Conservation (phyloP, 2,888 invertebrate genomes). For the Platerodrilus igneus region DNA sequence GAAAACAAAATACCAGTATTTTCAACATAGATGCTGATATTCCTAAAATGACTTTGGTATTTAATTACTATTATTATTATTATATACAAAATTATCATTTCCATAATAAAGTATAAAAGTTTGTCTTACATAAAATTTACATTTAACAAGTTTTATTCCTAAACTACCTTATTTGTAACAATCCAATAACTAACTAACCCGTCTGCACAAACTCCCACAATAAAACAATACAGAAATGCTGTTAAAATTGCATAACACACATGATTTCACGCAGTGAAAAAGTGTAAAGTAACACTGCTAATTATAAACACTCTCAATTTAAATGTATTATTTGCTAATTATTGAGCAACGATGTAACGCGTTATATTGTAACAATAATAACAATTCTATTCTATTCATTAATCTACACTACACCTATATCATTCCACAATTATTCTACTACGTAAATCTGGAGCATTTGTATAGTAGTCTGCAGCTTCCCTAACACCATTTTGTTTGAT, state of each 20-base stretch:
- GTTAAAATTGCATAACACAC: constrained; percentile 11
- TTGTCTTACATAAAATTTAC: neutral
- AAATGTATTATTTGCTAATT: constrained; percentile 18
- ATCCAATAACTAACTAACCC: neutral
- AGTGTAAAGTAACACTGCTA: constrained; percentile 19
- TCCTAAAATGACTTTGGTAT: too few relatives aligned
- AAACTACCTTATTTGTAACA: neutral
- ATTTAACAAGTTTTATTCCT: constrained; percentile 1
- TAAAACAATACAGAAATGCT: constrained; percentile 13
- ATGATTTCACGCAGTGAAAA: constrained; percentile 11
- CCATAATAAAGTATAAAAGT: constrained; percentile 22
- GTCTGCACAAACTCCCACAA: constrained; percentile 2
- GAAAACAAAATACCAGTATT: too few relatives aligned
- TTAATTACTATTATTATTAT: too few relatives aligned
- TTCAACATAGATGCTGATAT: too few relatives aligned
- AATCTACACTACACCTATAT: constrained; percentile 21
- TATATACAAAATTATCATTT: constrained; percentile 18
- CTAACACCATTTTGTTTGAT: constrained; percentile 29
- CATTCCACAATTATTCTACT: constrained; percentile 41
- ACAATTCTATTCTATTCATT: constrained; percentile 18
- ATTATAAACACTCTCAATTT: constrained; percentile 19
- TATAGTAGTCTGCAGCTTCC: constrained; percentile 51
- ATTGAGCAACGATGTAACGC: constrained; percentile 23
- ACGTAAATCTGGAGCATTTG: constrained; percentile 47
- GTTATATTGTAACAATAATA: constrained; percentile 20